Conservation (phyloP, 2,797 vertebrate genomes). For the Echeneis naucrates region DNA sequence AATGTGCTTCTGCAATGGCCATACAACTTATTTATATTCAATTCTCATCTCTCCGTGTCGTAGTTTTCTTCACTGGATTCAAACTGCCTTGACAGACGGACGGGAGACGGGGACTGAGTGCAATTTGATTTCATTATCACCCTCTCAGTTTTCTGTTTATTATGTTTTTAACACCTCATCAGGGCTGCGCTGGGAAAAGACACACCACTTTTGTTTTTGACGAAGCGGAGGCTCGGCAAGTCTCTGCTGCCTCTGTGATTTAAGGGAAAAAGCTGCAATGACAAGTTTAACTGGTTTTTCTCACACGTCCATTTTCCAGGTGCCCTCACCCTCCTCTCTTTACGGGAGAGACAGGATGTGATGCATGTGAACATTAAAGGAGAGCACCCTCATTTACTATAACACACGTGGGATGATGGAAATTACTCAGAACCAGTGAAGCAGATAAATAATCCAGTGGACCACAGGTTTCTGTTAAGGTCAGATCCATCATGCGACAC, state of each 20-base stretch:
- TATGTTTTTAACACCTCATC: background rate
- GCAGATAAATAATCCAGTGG: background rate
- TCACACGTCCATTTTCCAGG: background rate
- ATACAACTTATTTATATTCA: background rate
- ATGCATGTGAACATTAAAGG: constrained; percentile 25
- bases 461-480: constrained; percentile 3
- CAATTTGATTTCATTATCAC: constrained; percentile 1
- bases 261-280: constrained; percentile 11
- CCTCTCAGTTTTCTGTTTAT: too few relatives aligned
- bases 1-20: too few relatives aligned
- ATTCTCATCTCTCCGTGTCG: too few relatives aligned
- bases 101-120: too few relatives aligned
- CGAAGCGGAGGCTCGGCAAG: background rate
- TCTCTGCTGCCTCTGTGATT: background rate
- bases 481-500: constrained; percentile 23
- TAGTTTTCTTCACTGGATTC: background rate
- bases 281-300: constrained; percentile 23
- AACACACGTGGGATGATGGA: constrained; percentile 6
- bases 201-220: background rate
- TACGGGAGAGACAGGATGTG: background rate
- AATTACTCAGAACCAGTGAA: constrained; percentile 23
- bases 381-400: background rate
- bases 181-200: background rate
- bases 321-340: constrained; percentile 1
- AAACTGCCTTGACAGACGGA: too few relatives aligned